phyloP scores from a whole-genome alignment of 1,140 invertebrate species.

The Anastatus disparis region DNA sequence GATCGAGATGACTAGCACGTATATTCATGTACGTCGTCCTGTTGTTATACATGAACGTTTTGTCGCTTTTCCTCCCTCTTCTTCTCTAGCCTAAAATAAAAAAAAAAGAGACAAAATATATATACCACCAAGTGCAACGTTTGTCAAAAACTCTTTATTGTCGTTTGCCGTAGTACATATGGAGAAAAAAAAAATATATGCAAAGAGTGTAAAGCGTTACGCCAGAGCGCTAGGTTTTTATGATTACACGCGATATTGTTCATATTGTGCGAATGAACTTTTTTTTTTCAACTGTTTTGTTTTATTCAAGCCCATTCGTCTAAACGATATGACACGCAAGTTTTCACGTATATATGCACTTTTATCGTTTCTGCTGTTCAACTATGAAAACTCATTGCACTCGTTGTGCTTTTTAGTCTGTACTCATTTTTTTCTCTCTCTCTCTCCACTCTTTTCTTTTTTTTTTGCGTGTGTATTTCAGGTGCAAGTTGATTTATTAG shows the following conservation, averaged over 20 bases:
- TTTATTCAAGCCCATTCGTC: neutral
- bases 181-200: neutral
- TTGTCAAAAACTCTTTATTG: conserved; percentile 33
- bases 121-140: neutral
- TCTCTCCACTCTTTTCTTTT: neutral
- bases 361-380: conserved; percentile 22
- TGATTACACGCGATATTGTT: conserved; percentile 7
- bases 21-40: neutral
- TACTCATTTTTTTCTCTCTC: neutral
- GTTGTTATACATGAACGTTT: conserved; percentile 26
- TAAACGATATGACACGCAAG: neutral
- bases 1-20: neutral
- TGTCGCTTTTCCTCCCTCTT: neutral
- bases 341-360: neutral
- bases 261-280: neutral
- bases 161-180: neutral
- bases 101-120: too few relatives aligned
- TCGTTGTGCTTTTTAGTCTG: too few relatives aligned
- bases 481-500: too few relatives aligned
- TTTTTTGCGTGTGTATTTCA: conserved; percentile 8
- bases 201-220: conserved; percentile 16
- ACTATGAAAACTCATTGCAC: conserved; percentile 31
- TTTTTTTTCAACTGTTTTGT: neutral
- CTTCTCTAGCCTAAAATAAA: neutral
- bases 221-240: neutral